These are phyloP conservation scores for Heterodera filipjevi DNA, from an alignment of 2,888 invertebrate genomes.

Conservation along the genomic window DNA sequence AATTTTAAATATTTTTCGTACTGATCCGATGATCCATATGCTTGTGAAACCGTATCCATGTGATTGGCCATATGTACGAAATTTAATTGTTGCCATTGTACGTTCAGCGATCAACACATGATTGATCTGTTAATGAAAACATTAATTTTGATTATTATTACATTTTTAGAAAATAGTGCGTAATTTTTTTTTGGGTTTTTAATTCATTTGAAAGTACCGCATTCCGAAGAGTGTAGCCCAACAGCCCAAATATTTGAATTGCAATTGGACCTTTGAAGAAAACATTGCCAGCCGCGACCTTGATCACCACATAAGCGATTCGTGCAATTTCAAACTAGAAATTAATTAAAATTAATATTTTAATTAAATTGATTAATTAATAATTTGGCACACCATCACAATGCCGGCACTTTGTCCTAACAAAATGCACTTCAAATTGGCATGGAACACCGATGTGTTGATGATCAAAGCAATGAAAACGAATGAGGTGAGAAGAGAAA, in stretches of 20 bases:
- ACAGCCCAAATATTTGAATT: background rate
- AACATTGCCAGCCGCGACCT: background rate
- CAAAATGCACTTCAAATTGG: conserved; percentile 10
- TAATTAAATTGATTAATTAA: background rate
- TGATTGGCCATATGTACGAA: background rate
- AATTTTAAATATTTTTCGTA: background rate
- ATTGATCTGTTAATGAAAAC: too few relatives aligned
- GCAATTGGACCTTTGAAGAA: background rate
- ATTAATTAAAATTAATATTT: background rate
- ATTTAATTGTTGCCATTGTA: background rate
- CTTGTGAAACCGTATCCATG: background rate
- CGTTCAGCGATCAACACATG: conserved; percentile 2
- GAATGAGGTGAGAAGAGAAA: background rate
- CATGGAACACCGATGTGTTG: background rate
- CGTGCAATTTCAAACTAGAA: background rate
- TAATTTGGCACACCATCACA: background rate
- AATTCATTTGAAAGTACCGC: too few relatives aligned
- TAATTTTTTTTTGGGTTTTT: too few relatives aligned
- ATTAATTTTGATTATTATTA: too few relatives aligned
- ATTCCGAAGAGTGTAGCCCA: background rate
- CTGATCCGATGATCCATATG: background rate
- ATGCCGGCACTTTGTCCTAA: conserved; percentile 1
- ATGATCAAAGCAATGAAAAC: background rate
- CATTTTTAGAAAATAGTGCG: too few relatives aligned
- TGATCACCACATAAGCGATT: background rate